Percentiles rank a stretch among this genome's conserved stretches.
phyloP scores from a whole-genome alignment of 64 coral and sea anemone species.

The Stylophora pistillata region DNA sequence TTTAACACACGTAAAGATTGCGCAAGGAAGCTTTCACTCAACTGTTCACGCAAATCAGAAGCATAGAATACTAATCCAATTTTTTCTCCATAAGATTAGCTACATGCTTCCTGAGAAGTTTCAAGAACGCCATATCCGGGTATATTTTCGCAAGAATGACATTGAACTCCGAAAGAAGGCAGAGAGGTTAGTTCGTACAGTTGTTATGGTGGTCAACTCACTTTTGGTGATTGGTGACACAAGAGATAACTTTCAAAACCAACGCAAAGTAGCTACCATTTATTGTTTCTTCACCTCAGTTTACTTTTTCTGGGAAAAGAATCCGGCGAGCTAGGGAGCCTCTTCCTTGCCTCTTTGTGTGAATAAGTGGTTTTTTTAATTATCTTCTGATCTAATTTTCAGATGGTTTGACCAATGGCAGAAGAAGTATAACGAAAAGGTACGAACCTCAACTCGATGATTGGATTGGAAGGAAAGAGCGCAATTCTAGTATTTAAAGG shows the following conservation, averaged over 20 bases:
- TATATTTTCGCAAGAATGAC: slow-evolving; percentile 78
- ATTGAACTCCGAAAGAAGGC: slow-evolving; percentile 30
- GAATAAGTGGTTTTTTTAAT: neutral
- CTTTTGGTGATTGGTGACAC: neutral
- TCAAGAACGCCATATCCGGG: slow-evolving; percentile 64
- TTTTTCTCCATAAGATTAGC: slow-evolving; percentile 49
- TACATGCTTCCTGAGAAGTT: slow-evolving; percentile 74
- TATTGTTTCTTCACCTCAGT: too few relatives aligned
- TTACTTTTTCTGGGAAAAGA: too few relatives aligned
- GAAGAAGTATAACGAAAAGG: slow-evolving; percentile 73
- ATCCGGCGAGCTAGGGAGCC: neutral
- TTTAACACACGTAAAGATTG: too few relatives aligned
- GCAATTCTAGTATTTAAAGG: neutral
- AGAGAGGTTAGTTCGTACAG: slow-evolving; percentile 30
- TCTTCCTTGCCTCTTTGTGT: neutral
- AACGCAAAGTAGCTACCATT: too few relatives aligned
- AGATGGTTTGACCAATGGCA: slow-evolving; percentile 71
- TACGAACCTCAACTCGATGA: too few relatives aligned
- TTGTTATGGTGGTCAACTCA: neutral
- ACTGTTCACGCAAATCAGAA: too few relatives aligned
- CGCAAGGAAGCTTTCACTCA: too few relatives aligned
- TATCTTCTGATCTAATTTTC: neutral
- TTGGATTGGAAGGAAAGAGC: neutral
- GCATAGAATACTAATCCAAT: too few relatives aligned
- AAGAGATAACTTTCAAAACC: neutral